A percentile compares a stretch with the other conserved stretches of the same genome.
Conservation (phyloP, 2,888 invertebrate species). For the Oxystoma pomonae region DNA sequence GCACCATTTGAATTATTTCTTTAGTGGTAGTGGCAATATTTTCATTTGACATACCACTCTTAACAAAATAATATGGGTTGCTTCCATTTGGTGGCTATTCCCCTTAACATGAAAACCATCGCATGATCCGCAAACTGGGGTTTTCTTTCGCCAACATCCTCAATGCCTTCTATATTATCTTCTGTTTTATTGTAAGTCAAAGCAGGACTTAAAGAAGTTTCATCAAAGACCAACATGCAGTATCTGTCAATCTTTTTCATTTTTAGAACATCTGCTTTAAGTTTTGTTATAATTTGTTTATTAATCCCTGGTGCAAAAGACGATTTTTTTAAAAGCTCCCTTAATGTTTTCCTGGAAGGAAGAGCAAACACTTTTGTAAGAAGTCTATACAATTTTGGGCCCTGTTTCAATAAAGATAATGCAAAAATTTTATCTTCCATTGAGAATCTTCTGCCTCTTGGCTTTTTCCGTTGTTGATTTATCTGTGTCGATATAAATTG, state of each 20-base stretch:
- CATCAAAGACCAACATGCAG: not conserved
- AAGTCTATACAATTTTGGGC: not conserved
- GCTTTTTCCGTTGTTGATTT: not conserved
- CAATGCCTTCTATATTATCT: constrained; percentile 5
- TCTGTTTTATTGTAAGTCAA: too few relatives aligned
- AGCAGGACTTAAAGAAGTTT: not conserved
- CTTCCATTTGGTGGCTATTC: not conserved
- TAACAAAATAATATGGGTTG: not conserved
- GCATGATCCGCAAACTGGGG: not conserved
- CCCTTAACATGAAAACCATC: constrained; percentile 2
- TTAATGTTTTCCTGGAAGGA: not conserved
- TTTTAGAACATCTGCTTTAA: not conserved
- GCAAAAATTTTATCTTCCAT: not conserved
- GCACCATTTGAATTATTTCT: not conserved
- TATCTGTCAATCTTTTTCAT: not conserved
- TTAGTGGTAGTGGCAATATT: not conserved
- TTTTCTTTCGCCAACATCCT: constrained; percentile 1
- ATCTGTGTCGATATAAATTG: not conserved
- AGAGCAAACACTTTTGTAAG: not conserved
- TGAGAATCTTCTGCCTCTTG: not conserved
- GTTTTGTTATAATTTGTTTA: not conserved
- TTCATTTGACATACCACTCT: not conserved
- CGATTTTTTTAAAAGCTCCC: not conserved
- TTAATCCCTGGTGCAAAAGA: not conserved
- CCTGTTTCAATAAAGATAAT: not conserved